Conservation (phyloP, 2,888 invertebrate genomes). For the Ommatoiulus sabulosus region DNA sequence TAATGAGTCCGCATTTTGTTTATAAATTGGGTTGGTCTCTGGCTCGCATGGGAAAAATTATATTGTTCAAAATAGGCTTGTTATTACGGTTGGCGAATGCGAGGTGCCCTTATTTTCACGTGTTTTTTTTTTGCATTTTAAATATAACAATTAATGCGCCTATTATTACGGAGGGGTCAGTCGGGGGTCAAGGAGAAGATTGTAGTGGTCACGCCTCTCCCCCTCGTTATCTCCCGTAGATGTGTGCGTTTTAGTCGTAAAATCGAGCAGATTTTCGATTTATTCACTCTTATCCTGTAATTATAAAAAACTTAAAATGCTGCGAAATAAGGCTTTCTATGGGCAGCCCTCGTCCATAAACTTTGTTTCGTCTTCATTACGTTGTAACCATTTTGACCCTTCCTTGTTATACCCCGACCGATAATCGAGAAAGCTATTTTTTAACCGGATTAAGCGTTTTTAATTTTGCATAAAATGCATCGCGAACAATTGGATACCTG, state of each 20-base stretch:
- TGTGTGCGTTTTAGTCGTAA: neutral
- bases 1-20: conserved; percentile 38
- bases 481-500: no score
- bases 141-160: neutral
- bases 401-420: neutral
- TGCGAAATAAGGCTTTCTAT: neutral
- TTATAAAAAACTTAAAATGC: neutral
- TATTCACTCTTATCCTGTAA: neutral
- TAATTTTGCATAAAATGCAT: no score
- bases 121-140: neutral
- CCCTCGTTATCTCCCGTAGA: neutral
- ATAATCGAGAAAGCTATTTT: neutral
- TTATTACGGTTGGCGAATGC: neutral
- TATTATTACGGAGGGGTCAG: neutral
- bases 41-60: neutral
- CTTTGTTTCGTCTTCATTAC: neutral
- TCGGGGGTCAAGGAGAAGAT: neutral
- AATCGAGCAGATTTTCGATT: neutral
- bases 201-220: neutral
- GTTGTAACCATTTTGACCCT: neutral
- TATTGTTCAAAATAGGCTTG: neutral
- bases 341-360: neutral
- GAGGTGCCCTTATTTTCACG: neutral
- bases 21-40: conserved; percentile 24
- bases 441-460: no score